A percentile compares a stretch with the other conserved stretches of the same genome.
These are phyloP conservation scores for Cheirogaleus medius DNA, from an alignment of 2,113 vertebrate species.

Conservation along the genomic window DNA sequence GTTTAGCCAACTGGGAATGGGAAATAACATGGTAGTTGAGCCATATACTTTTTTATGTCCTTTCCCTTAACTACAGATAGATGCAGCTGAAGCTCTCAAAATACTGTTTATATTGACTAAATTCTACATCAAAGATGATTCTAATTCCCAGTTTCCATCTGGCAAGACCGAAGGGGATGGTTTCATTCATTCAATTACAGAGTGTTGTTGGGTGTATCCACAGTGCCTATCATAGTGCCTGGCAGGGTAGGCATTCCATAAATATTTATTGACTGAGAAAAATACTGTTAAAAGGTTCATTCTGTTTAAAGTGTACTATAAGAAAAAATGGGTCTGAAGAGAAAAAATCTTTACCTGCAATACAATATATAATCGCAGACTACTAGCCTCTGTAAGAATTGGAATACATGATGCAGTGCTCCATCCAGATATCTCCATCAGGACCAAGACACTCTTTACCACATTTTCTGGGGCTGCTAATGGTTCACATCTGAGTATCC, in stretches of 20 bases:
- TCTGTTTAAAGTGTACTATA: constrained; percentile 43
- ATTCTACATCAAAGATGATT: constrained; percentile 58
- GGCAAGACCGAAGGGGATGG: constrained; percentile 9
- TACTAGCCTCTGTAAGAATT: background rate
- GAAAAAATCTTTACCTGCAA: constrained; percentile 27
- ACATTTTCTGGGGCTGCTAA: background rate
- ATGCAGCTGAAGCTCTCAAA: constrained; percentile 64
- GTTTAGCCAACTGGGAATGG: background rate
- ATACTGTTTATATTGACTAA: constrained; percentile 56
- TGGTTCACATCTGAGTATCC: background rate
- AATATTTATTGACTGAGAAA: constrained; percentile 70
- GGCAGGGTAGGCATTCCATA: constrained; percentile 28
- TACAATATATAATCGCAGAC: background rate
- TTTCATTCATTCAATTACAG: constrained; percentile 52
- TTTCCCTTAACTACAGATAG: constrained; percentile 54
- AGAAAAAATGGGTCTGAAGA: background rate
- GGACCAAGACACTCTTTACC: background rate
- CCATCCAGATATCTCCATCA: background rate
- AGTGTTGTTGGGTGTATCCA: constrained; percentile 40
- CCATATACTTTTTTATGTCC: constrained; percentile 25
- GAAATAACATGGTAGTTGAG: constrained; percentile 54
- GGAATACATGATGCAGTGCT: background rate
- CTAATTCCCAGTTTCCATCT: constrained; percentile 62
- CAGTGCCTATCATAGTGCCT: background rate
- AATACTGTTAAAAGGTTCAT: constrained; percentile 22